phyloP scores from a whole-genome alignment of 2,797 vertebrate genomes.

The Squalus acanthias region DNA sequence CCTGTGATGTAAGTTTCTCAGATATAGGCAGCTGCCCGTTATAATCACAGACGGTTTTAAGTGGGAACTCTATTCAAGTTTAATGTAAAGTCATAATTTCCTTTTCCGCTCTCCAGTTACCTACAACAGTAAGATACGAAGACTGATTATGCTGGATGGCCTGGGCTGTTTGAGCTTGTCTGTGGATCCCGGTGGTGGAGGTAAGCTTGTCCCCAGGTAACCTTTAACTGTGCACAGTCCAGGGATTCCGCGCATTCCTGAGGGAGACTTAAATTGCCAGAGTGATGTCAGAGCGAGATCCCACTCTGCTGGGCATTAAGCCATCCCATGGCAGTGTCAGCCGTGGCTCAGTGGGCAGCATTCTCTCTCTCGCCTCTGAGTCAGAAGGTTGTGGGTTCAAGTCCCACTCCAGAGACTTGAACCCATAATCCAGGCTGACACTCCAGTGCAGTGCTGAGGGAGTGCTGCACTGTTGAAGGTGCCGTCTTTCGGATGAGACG shows the following conservation, averaged over 20 bases:
- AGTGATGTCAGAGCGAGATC: too few species aligned
- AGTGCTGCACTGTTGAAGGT: too few species aligned
- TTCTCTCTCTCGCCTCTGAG: neutral
- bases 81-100: neutral
- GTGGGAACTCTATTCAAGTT: neutral
- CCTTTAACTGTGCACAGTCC: neutral
- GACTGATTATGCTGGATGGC: slow-evolving; percentile 43
- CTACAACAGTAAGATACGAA: slow-evolving; percentile 38
- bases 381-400: neutral
- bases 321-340: neutral
- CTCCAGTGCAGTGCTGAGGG: too few species aligned
- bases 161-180: slow-evolving; percentile 41
- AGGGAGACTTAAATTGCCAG: too few species aligned
- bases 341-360: neutral
- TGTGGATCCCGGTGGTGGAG: slow-evolving; percentile 35
- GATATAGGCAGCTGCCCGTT: neutral
- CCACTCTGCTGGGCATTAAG: neutral
- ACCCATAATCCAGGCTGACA: too few species aligned
- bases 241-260: too few species aligned
- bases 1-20: neutral
- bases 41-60: neutral
- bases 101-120: slow-evolving; percentile 8
- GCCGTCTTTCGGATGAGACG: too few species aligned
- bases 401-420: too few species aligned
- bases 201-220: neutral